These are phyloP conservation scores for Strigamia crassipes DNA, from an alignment of 2,888 invertebrate genomes.

Conservation along the genomic window DNA sequence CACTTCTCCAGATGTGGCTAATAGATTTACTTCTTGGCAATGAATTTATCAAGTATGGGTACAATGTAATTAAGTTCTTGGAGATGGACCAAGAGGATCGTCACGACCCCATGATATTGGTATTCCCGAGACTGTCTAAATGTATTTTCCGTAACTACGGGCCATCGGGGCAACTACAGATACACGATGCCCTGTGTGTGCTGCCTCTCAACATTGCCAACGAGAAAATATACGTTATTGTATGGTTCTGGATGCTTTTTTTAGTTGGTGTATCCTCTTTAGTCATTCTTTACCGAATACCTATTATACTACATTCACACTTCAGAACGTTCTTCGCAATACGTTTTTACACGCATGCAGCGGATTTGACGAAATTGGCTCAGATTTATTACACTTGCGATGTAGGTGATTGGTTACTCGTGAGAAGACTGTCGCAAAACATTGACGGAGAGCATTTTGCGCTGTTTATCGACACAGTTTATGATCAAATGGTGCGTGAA, in stretches of 20 bases:
- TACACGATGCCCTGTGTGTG: constrained; percentile 53
- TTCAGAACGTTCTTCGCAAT: background rate
- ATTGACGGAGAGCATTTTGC: background rate
- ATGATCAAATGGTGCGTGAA: background rate
- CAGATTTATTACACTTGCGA: background rate
- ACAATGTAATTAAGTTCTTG: constrained; percentile 53
- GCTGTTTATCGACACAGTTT: background rate
- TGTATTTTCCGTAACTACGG: constrained; percentile 53
- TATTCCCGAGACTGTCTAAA: constrained; percentile 53
- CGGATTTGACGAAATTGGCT: background rate
- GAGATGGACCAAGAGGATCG: constrained; percentile 51
- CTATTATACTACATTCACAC: constrained; percentile 48
- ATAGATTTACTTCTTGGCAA: constrained; percentile 54
- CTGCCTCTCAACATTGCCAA: constrained; percentile 54
- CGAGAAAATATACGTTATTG: constrained; percentile 53
- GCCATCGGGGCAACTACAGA: constrained; percentile 52
- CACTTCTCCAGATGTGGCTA: constrained; percentile 53
- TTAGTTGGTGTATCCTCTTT: constrained; percentile 51
- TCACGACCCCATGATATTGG: constrained; percentile 53
- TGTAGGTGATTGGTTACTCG: background rate
- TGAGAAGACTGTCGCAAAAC: background rate
- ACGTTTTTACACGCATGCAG: background rate
- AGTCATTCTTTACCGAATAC: constrained; percentile 51
- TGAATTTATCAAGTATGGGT: constrained; percentile 53
- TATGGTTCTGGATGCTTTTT: constrained; percentile 54